Base-by-base conservation (phyloP, 2,888 invertebrate species). In the Sesamia inferens region DNA sequence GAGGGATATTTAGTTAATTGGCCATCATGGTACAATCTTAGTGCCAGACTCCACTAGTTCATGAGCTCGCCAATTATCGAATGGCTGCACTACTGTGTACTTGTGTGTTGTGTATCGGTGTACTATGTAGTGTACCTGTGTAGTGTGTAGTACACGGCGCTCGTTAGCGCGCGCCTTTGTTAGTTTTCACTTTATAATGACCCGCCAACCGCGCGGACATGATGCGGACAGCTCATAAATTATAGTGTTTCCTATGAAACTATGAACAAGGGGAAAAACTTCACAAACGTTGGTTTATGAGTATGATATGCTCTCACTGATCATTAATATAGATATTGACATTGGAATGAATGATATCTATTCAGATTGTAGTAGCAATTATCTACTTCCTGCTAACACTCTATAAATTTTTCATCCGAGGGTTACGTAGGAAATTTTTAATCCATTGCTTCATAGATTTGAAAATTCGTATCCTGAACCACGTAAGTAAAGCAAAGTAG, bases 131-230 rank as follows among this genome's bases (percentile, higher is more conserved):
- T 54, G 24, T 71, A 24, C 42, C 58, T 39, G 31, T 54, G 54
- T 62, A 5, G 1, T 16, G 61, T 66, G 65, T 57, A 19, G 44
- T 59, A 64, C 54, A 42, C 64, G 71, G 59, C 63, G 72, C 78
- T 83, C 83, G 78, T 78, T 78, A 78, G 79, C 24, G 78, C 63
- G 31, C 51, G 59, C 79, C 83, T 83, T 79, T 78, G 79, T 78
- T 83, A 83, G 79, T 70, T 70, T 78, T 78, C 78, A 65, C 64
- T 78, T 51, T 57, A 71, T 83, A 71, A 79, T 83, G 13, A 47
- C 71, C 83, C 58, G 55, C 68, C 68, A 82, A 10, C 44, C 7
- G 48, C 14, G n/a, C 57, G 24, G 76, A 48, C 65, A 51, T 67
- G 82, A 22, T 42, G 57, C 44, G 58, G 68, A 82, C 48, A 71